phyloP scores from a whole-genome alignment of 2,888 invertebrate species.

The Andrena dorsata region DNA sequence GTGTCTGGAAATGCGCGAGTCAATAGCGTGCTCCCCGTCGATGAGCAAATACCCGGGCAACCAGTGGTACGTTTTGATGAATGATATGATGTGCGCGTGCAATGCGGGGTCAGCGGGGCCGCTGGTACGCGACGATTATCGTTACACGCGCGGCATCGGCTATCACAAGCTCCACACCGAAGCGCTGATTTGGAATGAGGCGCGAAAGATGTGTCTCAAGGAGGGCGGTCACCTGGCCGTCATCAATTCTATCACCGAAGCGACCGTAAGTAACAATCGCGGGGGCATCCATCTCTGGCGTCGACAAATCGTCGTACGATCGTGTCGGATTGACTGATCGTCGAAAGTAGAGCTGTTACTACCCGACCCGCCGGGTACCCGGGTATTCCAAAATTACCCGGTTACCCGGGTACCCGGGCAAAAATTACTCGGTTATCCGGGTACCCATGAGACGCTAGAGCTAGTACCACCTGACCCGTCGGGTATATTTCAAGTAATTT shows the following conservation, averaged over 20 bases:
- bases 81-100: slow-evolving; percentile 78
- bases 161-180: slow-evolving; percentile 79
- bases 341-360: too few species aligned
- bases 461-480: too few species aligned
- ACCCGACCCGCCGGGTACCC: too few species aligned
- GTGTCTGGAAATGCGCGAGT: too few species aligned
- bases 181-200: slow-evolving; percentile 76
- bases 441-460: too few species aligned
- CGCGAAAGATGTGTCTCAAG: slow-evolving; percentile 79
- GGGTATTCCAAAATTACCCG: too few species aligned
- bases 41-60: too few species aligned
- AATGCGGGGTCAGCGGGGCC: slow-evolving; percentile 67
- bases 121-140: slow-evolving; percentile 77
- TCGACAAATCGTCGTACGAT: not conserved
- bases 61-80: slow-evolving; percentile 36
- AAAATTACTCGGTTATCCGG: too few species aligned
- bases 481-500: too few species aligned
- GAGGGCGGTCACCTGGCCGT: slow-evolving; percentile 80
- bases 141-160: slow-evolving; percentile 75
- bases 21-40: too few species aligned
- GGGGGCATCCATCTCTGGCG: not conserved
- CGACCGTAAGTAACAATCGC: slow-evolving; percentile 55
- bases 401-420: too few species aligned
- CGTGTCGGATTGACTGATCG: not conserved
- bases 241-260: slow-evolving; percentile 70